Evolutionary conservation across 2,888 invertebrate species (phyloP), one percentile per base, ranked within the genome.

Genomic region (Alloplasta piceator): DNA sequence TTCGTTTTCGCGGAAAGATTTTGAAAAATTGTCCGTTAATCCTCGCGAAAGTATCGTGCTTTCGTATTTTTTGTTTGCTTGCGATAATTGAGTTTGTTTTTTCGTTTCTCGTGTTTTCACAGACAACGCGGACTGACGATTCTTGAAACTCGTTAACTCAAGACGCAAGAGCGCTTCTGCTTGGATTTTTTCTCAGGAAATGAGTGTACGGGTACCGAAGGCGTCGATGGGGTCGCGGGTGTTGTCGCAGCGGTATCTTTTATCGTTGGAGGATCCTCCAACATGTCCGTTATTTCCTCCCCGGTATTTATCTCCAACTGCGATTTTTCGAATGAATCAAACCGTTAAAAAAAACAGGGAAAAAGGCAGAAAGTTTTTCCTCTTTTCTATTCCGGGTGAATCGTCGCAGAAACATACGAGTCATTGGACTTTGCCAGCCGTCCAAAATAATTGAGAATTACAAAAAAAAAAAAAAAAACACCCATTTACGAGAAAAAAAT

Each of bases 251-350:
- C 90, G 83, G 89, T 87, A 82, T 90, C 90, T 89, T 89, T 90
- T 87, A 89, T 88, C 83, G 87, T 88, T 73, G 91, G 90, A 86
- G 91, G 91, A 84, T 91, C 91, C 88, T 91, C 91, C 90, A 91
- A 88, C 91, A 90, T 91, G 86, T 91, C 91, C 80, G 91, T 90
- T 87, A 91, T 89, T 85, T 91, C 91, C 83, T 91, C 91, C 67
- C 91, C 91, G 86, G 89, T 89, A 90, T 89, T 91, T 87, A 91
- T 90, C 89, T 91, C 91, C 90, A 91, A 90, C 91, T 91, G 87
- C 78, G 86, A 85, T 88, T 81, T 26, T 64, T 74, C 74, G 60
- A 48, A 73, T 56, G 75, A 80, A 83, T 75, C 63, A 70, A 68
- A 70, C 73, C 60, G 78, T 72, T 26, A 26, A 26, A 26, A 26